phyloP scores from a whole-genome alignment of 2,113 vertebrate genomes.

The Helogale parvula region DNA sequence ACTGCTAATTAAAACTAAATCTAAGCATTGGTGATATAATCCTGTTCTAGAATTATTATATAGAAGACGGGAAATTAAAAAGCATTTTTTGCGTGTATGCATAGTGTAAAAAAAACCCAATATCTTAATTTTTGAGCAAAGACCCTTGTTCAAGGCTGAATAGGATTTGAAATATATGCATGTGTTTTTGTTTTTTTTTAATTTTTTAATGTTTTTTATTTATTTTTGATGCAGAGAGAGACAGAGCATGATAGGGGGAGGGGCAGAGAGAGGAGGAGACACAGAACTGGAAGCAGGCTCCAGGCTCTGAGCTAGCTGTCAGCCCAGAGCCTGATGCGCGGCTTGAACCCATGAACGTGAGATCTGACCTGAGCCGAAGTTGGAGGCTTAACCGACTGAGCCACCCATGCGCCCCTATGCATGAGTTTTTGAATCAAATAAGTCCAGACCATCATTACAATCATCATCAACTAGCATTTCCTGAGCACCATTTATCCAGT shows the following conservation, averaged over 20 bases:
- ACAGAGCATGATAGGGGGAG: too few species aligned
- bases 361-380: too few species aligned
- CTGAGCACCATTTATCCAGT: not conserved
- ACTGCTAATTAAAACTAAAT: conserved; percentile 43
- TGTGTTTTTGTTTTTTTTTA: not conserved
- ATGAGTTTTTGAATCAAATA: not conserved
- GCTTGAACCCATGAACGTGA: too few species aligned
- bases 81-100: not conserved
- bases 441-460: not conserved
- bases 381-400: too few species aligned
- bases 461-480: not conserved
- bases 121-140: not conserved
- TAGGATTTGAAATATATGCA: not conserved
- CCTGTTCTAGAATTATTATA: conserved; percentile 13
- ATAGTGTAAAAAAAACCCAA: not conserved
- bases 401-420: not conserved
- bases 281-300: too few species aligned
- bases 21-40: not conserved
- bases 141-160: not conserved
- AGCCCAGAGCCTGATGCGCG: too few species aligned
- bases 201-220: too few species aligned
- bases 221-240: too few species aligned
- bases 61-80: conserved; percentile 3
- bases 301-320: too few species aligned
- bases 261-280: too few species aligned